Evolutionary conservation across 2,797 vertebrate species (phyloP).

Genomic region (Hozukius guyotensis): DNA sequence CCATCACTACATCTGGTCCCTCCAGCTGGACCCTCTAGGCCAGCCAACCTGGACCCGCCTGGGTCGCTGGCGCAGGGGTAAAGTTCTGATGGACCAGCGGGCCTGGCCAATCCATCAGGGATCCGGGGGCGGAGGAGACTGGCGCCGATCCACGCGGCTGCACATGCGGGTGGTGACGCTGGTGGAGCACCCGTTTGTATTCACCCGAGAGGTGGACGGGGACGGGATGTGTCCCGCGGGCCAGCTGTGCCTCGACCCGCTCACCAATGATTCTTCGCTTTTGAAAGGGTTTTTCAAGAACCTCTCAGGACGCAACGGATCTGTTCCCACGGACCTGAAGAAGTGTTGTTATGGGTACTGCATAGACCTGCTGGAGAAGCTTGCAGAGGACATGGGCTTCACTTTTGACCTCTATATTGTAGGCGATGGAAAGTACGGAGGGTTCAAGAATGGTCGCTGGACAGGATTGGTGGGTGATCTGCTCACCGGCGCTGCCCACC

Average conservation of each 20-base stretch:
- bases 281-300: conserved; percentile 89
- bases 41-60: conserved; percentile 96
- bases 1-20: conserved; percentile 97
- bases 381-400: conserved; percentile 97
- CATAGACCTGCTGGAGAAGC: conserved; percentile 94
- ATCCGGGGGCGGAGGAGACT: conserved; percentile 72
- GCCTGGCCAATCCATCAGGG: conserved; percentile 91
- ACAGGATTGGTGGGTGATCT: conserved; percentile 96
- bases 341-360: conserved; percentile 99
- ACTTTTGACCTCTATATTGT: conserved; percentile 97
- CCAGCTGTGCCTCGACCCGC: conserved; percentile 92
- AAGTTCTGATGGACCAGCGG: conserved; percentile 91
- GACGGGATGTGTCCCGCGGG: conserved; percentile 95
- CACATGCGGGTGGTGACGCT: conserved; percentile 94
- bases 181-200: conserved; percentile 97
- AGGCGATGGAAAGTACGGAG: conserved; percentile 96
- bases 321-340: conserved; percentile 88
- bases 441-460: conserved; percentile 95
- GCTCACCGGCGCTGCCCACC: conserved; percentile 91
- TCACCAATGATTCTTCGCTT: conserved; percentile 89
- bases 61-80: conserved; percentile 92
- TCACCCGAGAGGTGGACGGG: conserved; percentile 94
- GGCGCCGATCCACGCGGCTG: conserved; percentile 86
- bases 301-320: conserved; percentile 87
- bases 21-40: conserved; percentile 94